Evolutionary conservation across 2,888 invertebrate genomes (phyloP).

Genomic region (Folsomia candida): DNA sequence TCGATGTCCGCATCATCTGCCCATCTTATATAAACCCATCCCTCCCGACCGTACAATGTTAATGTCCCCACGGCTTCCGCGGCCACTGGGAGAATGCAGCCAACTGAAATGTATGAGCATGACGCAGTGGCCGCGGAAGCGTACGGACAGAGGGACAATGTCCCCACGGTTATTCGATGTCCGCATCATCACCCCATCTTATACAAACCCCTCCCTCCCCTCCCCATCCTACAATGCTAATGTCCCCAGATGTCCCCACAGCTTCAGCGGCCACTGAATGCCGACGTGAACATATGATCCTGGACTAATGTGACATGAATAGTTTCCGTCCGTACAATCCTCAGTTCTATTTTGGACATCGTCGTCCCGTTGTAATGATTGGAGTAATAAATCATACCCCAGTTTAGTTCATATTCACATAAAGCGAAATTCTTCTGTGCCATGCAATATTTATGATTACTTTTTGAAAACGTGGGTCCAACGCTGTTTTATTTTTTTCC

Average conservation of each 20-base stretch:
- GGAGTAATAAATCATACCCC: slow-evolving; percentile 6
- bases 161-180: not conserved
- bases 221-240: not conserved
- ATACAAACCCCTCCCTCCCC: too few species aligned
- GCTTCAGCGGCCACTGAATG: not conserved
- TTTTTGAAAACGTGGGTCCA: not conserved
- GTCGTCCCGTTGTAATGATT: slow-evolving; percentile 1
- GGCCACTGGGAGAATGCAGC: too few species aligned
- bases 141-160: too few species aligned
- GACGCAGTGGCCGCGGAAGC: too few species aligned
- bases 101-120: too few species aligned
- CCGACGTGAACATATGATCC: slow-evolving; percentile 2
- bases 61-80: too few species aligned
- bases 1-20: too few species aligned
- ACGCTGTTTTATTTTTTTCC: not conserved
- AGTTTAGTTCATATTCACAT: not conserved
- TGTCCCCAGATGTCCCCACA: too few species aligned
- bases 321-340: not conserved
- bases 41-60: too few species aligned
- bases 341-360: not conserved
- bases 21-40: too few species aligned
- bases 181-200: not conserved
- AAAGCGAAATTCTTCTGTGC: not conserved
- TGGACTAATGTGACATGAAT: slow-evolving; percentile 11
- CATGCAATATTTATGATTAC: slow-evolving; percentile 11